Evolutionary conservation across 2,113 vertebrate species (phyloP), one percentile per base, ranked within the genome.

Genomic region (Cheilinus undulatus): DNA sequence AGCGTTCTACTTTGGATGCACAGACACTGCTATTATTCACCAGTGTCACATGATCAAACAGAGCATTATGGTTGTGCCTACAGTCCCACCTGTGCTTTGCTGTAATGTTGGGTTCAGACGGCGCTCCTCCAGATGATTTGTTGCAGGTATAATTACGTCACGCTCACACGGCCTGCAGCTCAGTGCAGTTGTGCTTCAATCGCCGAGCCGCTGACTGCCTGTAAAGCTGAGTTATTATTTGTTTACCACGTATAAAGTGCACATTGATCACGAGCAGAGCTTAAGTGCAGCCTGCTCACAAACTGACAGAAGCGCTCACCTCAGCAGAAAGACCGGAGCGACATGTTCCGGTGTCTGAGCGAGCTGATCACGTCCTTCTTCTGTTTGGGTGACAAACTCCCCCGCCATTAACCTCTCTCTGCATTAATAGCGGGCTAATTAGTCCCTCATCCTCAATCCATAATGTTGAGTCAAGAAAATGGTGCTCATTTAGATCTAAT

Each of bases 401-500:
- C 59, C 46, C 32, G 40, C 83, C 79, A 82, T 91, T 88, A 91
- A 90, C 88, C 78, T 85, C 75, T 72, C 63, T 49, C 63, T 62
- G 63, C 85, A 86, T 75, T 88, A 91, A 89, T 67, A 68, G 78
- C 80, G 17, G 72, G 34, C 20, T 86, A 86, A 91, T 91, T 88
- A 86, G 80, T 76, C 76, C 72, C 75, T 84, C 78, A 59, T 77
- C 75, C 84, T 80, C 83, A 30, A 90, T 89, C 86, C 82, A 86
- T 85, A 90, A 88, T 68, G 83, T 86, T 68, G 83, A 89, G 77
- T 87, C 64, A 86, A 86, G 82, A 89, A 80, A 86, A 70, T 83
- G 73, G 86, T 58, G 70, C 85, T 88, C 83, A 90, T 91, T 92
- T 85, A 58, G 69, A 83, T 78, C 73, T 81, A 89, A 92, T 92